Evolutionary conservation across 2,113 vertebrate genomes (phyloP).

Genomic region (Ahaetulla prasina): DNA sequence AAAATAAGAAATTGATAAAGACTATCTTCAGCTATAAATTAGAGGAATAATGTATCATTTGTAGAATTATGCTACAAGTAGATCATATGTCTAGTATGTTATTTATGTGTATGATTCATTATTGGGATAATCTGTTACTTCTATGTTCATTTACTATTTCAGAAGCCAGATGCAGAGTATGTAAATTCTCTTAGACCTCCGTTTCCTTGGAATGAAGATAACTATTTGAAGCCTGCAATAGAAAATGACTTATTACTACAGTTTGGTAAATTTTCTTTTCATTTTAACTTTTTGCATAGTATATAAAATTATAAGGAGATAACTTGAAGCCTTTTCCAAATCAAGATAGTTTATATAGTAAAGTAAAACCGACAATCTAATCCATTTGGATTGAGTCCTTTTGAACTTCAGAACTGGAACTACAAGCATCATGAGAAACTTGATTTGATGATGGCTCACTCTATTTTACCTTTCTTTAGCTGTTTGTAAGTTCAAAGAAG

Average conservation of each 20-base stretch:
- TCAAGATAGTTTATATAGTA: background rate
- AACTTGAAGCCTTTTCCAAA: background rate
- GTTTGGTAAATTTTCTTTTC: slow-evolving; percentile 73
- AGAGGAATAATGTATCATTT: background rate
- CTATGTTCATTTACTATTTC: slow-evolving; percentile 25
- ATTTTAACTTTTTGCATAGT: background rate
- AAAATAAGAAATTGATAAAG: background rate
- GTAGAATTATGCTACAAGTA: background rate
- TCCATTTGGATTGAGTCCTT: background rate
- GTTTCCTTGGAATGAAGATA: slow-evolving; percentile 86
- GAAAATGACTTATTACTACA: slow-evolving; percentile 90
- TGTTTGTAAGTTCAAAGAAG: background rate
- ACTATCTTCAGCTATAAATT: background rate
- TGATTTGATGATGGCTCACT: background rate
- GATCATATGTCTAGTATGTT: background rate
- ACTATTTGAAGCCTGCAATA: slow-evolving; percentile 82
- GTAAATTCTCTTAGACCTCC: slow-evolving; percentile 67
- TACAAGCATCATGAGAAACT: background rate
- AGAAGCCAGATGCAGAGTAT: slow-evolving; percentile 79
- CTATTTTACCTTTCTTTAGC: background rate
- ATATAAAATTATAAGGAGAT: background rate
- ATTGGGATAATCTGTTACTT: background rate
- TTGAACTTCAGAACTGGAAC: background rate
- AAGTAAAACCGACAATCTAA: background rate
- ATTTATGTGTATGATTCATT: background rate